Evolutionary conservation across 1,140 invertebrate species (phyloP), one percentile per base, ranked within the genome.

Genomic region (Penaeus indicus): DNA sequence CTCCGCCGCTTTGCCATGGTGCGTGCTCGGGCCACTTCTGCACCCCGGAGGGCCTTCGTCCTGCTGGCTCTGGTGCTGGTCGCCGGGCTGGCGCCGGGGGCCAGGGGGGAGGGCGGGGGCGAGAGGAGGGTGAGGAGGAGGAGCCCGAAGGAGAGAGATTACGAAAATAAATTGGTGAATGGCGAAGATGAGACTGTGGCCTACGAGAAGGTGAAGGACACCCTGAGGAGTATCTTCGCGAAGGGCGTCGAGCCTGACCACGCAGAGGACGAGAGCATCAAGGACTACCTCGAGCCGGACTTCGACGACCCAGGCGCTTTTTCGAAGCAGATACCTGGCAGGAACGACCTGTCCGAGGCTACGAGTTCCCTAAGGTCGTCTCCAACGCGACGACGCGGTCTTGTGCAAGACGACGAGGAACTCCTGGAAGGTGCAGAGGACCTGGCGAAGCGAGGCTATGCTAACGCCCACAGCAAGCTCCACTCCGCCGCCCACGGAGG

Each of bases 131-230:
- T 25, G 22, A 25, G n/a, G n/a, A 75, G 11, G 54, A 54, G 54
- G 54, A 54, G 11, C 54, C 54, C 16, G 54, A 16, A 54, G 54
- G 16, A 60, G n/a, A 62, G 13, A 8, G 19, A 25, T 0, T 47
- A 67, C 19, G 32, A 27, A 1, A 75, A 1, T 25, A 25, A 60
- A 19, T 27, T 22, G 1, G 27, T 60, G 21, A 77, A 25, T 60
- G 47, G 78, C 22, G 42, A 85, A 1, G 84, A 84, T 7, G 22
- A 54, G 27, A 19, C 47, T 19, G 61, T 80, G n/a, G 77, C 18
- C 25, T 86, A 80, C 78, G 54, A 67, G 22, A 78, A 86, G 54
- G 61, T 86, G 62, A 79, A 80, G 62, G 85, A 86, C 25, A 69
- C 19, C 3, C 78, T 86, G 3, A 80, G 63, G 61, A 16, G 80